Conservation (phyloP, 2,113 vertebrate species). For the Leiothrix lutea region DNA sequence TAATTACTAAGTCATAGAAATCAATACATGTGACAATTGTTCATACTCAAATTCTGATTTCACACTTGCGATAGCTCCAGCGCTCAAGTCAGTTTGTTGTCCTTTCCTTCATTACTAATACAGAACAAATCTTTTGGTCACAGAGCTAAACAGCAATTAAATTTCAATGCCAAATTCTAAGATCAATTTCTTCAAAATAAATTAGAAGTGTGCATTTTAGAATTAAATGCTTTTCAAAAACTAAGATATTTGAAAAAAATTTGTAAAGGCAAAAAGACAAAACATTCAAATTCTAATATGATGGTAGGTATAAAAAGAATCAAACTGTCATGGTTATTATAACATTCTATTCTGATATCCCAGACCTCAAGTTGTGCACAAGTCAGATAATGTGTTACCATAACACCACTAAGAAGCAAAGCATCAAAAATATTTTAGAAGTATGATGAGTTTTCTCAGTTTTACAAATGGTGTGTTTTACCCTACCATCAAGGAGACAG, state of each 20-base stretch:
- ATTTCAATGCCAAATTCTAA: neutral
- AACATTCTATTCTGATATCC: neutral
- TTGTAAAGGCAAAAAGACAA: neutral
- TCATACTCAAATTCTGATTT: neutral
- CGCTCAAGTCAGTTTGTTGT: neutral
- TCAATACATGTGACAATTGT: neutral
- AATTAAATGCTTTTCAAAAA: neutral
- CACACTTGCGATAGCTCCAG: neutral
- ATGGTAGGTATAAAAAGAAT: neutral
- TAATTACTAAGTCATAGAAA: neutral
- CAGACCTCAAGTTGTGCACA: neutral
- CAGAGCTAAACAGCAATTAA: neutral
- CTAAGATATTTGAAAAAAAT: neutral
- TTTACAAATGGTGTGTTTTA: neutral
- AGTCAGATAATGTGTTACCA: neutral
- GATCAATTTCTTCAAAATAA: neutral
- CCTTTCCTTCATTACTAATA: neutral
- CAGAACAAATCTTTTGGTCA: neutral
- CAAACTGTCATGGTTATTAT: neutral
- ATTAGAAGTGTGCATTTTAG: neutral
- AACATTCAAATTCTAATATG: neutral
- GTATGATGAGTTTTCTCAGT: neutral
- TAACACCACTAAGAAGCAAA: neutral
- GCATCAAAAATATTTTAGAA: neutral
- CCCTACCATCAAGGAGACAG: conserved; percentile 93